Conservation (phyloP, 64 coral and sea anemone species). For the Actinia tenebrosa region DNA sequence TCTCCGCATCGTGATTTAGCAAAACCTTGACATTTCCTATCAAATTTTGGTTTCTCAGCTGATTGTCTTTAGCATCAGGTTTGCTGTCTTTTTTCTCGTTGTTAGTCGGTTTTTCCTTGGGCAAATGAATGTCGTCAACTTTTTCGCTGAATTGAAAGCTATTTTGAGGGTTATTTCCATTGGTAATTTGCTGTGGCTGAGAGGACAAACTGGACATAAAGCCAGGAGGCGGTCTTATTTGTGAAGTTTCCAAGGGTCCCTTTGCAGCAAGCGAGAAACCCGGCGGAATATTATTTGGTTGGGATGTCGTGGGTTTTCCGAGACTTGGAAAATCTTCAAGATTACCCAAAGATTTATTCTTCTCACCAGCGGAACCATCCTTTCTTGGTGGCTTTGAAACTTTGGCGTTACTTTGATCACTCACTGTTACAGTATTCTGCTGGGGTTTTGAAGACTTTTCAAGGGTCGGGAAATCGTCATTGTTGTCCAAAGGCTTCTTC, state of each 20-base stretch:
- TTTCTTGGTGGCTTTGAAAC: background rate
- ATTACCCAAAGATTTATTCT: background rate
- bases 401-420: background rate
- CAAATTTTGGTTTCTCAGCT: conserved; percentile 73
- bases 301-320: background rate
- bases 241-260: background rate
- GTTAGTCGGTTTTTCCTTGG: conserved; percentile 1
- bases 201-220: background rate
- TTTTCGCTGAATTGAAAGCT: background rate
- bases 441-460: background rate
- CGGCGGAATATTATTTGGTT: background rate
- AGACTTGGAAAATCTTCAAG: background rate
- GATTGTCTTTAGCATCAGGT: conserved; percentile 20
- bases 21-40: conserved; percentile 65
- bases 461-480: background rate
- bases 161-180: background rate
- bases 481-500: background rate
- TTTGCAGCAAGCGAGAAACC: background rate
- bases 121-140: background rate
- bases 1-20: conserved; percentile 54
- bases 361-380: background rate
- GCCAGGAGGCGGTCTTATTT: conserved; percentile 34
- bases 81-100: conserved; percentile 10
- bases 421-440: background rate
- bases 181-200: background rate